Percentiles rank a stretch among this genome's conserved stretches.
These are phyloP conservation scores for Sinelater perroti DNA, from an alignment of 2,888 invertebrate species.

Conservation along the genomic window DNA sequence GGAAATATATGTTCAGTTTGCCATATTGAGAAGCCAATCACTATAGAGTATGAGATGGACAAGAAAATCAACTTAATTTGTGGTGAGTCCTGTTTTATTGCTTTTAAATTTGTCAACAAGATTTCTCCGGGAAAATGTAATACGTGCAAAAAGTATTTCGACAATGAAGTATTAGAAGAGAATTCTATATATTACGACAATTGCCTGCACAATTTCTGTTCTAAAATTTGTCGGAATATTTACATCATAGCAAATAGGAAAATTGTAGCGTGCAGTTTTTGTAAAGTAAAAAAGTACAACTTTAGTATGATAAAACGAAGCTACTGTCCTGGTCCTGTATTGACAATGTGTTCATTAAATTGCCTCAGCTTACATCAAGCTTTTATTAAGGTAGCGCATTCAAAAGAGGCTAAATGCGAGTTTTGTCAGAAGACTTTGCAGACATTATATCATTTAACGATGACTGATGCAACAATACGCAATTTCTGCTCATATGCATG, in stretches of 20 bases:
- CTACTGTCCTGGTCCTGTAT: conserved; percentile 62
- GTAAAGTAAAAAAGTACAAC: conserved; percentile 95
- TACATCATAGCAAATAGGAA: conserved; percentile 87
- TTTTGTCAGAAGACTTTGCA: not conserved
- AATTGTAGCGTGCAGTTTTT: conserved; percentile 93
- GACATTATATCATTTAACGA: conserved; percentile 52
- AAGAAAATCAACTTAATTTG: conserved; percentile 79
- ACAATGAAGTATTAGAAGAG: conserved; percentile 72
- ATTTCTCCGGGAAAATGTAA: conserved; percentile 83
- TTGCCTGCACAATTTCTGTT: conserved; percentile 81
- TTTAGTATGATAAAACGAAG: conserved; percentile 89
- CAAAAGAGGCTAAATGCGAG: conserved; percentile 64
- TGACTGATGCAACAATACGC: not conserved
- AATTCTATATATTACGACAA: conserved; percentile 78
- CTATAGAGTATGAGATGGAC: conserved; percentile 79
- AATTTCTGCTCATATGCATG: not conserved
- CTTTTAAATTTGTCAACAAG: conserved; percentile 92
- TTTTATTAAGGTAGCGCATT: conserved; percentile 79
- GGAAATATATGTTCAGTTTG: conserved; percentile 85
- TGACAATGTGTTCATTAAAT: conserved; percentile 91
- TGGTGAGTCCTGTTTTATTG: conserved; percentile 91
- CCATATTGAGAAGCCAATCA: conserved; percentile 76
- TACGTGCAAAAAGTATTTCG: conserved; percentile 86
- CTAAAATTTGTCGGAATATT: conserved; percentile 88
- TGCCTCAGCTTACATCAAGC: conserved; percentile 85